Evolutionary conservation across 2,888 invertebrate species (phyloP).

Genomic region (Nephrotoma flavescens): DNA sequence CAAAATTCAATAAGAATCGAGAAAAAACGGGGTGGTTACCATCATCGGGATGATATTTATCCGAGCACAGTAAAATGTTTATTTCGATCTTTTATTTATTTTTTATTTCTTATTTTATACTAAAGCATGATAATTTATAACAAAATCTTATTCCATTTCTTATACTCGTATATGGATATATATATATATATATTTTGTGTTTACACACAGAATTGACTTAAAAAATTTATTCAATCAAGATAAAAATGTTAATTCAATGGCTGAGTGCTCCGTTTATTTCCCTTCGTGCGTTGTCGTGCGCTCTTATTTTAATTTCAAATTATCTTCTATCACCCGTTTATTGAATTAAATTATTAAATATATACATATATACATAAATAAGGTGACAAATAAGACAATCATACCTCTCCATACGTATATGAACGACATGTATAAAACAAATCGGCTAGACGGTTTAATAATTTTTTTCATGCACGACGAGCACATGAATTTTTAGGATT

Average conservation of each 20-base stretch:
- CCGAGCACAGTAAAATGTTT: background rate
- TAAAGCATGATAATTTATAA: background rate
- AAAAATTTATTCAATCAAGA: background rate
- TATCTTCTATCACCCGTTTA: background rate
- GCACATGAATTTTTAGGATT: background rate
- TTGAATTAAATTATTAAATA: background rate
- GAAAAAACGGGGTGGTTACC: background rate
- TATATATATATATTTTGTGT: background rate
- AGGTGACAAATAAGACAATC: background rate
- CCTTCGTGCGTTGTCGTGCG: background rate
- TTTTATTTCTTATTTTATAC: background rate
- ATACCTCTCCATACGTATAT: background rate
- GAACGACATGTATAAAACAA: background rate
- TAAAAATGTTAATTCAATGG: background rate
- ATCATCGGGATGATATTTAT: background rate
- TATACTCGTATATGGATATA: background rate
- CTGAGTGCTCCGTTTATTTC: background rate
- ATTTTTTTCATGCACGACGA: background rate
- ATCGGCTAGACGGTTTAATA: background rate
- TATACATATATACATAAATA: background rate
- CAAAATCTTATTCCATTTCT: background rate
- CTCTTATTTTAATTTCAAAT: background rate
- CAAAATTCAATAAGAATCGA: background rate
- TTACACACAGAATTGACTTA: background rate
- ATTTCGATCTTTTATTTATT: background rate